Conservation (phyloP, 2,888 invertebrate species). For the Polydesmus complanatus region DNA sequence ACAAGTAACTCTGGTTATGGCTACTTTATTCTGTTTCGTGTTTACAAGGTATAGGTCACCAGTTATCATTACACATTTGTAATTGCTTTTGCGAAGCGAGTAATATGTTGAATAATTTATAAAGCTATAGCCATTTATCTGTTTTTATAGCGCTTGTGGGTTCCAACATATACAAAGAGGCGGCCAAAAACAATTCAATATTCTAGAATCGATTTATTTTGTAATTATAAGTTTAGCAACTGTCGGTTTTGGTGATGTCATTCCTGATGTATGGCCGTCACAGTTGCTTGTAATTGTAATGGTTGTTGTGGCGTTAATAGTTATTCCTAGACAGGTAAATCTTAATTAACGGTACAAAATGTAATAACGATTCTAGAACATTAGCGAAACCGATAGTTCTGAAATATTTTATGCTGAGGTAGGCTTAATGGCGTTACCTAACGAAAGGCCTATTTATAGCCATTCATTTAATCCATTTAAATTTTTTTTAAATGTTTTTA, state of each 20-base stretch:
- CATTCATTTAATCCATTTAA: no score
- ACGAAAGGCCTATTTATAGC: no score
- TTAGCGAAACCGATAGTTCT: no score
- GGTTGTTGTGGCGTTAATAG: constrained; percentile 35
- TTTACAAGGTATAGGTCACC: constrained; percentile 8
- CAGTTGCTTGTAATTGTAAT: constrained; percentile 36
- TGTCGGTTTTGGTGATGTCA: constrained; percentile 36
- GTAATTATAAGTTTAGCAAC: constrained; percentile 39
- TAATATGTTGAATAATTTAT: neutral
- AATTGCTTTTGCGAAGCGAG: neutral
- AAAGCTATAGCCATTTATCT: neutral
- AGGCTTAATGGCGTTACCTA: no score
- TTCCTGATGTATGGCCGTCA: constrained; percentile 37
- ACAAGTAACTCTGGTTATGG: constrained; percentile 14
- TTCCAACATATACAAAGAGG: constrained; percentile 39
- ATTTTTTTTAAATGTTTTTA: no score
- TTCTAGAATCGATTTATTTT: constrained; percentile 38
- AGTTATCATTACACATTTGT: neutral
- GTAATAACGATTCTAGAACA: no score
- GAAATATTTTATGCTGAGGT: no score
- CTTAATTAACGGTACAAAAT: neutral
- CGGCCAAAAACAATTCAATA: constrained; percentile 31
- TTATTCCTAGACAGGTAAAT: constrained; percentile 36
- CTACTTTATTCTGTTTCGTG: constrained; percentile 15
- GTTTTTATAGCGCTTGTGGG: constrained; percentile 33